These are phyloP conservation scores for Micrasema longulum DNA, from an alignment of 1,140 invertebrate species.

Conservation along the genomic window DNA sequence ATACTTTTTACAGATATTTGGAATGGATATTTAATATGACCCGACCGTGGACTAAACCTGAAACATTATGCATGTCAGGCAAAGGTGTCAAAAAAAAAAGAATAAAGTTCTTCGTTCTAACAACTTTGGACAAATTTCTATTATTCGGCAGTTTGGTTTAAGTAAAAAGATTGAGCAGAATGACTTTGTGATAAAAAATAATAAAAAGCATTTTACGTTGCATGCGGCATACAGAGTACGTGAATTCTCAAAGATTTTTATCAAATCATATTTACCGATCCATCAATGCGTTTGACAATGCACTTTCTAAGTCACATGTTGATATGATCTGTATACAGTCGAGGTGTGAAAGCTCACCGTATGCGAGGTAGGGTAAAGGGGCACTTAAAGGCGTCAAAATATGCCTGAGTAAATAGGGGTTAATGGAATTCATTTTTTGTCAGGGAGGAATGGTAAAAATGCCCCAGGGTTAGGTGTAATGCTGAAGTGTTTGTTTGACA, in stretches of 20 bases:
- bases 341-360: not conserved
- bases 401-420: conserved; percentile 38
- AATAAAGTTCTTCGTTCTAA: no score
- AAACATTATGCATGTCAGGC: no score
- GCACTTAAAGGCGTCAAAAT: conserved; percentile 37
- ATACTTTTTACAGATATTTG: no score
- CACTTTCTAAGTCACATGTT: not conserved
- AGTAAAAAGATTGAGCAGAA: no score
- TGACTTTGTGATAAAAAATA: conserved; percentile 2
- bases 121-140: no score
- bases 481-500: conserved; percentile 19
- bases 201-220: not conserved
- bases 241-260: not conserved
- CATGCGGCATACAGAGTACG: no score
- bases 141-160: no score
- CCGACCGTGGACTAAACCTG: no score
- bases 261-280: conserved; percentile 16
- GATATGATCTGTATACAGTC: not conserved
- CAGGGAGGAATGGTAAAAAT: conserved; percentile 2
- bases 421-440: conserved; percentile 41
- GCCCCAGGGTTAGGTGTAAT: conserved; percentile 6
- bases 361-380: not conserved
- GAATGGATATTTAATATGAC: no score
- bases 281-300: conserved; percentile 1
- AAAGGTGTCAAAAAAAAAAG: no score